phyloP scores from a whole-genome alignment of 2,797 vertebrate genomes.

The Cuniculus paca region DNA sequence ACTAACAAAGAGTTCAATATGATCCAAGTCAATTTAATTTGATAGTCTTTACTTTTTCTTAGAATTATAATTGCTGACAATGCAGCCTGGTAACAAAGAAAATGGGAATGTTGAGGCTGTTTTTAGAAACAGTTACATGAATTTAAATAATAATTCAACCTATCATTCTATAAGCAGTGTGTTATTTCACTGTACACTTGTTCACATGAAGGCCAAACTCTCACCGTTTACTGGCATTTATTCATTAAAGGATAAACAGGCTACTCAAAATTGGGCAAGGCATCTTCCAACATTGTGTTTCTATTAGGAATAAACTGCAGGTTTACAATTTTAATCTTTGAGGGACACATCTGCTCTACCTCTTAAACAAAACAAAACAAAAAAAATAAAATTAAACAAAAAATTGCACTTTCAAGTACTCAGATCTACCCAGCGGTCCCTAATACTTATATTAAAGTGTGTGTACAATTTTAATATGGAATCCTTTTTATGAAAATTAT shows the following conservation, averaged over 20 bases:
- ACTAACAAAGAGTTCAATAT: slow-evolving; percentile 50
- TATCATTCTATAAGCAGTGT: neutral
- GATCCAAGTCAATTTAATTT: slow-evolving; percentile 57
- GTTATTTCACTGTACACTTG: neutral
- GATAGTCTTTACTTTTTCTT: slow-evolving; percentile 31
- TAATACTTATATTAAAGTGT: too few relatives aligned
- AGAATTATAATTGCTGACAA: slow-evolving; percentile 13
- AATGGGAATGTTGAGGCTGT: neutral
- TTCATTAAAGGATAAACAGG: neutral
- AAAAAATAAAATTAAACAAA: too few relatives aligned
- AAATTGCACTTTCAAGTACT: too few relatives aligned
- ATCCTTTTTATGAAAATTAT: neutral
- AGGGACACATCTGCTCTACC: too few relatives aligned
- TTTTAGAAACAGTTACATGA: slow-evolving; percentile 27
- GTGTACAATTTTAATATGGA: neutral
- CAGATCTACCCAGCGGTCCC: too few relatives aligned
- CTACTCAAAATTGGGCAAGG: neutral
- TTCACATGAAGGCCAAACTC: neutral
- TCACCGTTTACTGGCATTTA: neutral
- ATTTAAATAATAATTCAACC: slow-evolving; percentile 51
- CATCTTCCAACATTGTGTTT: neutral
- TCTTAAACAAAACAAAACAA: too few relatives aligned
- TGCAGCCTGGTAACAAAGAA: neutral
- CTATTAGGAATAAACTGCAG: slow-evolving; percentile 24
- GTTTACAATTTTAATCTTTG: neutral